A percentile compares a stretch with the other conserved stretches of the same genome.
Evolutionary conservation across 2,888 invertebrate genomes (phyloP).

Genomic region (Monochamus alternatus): DNA sequence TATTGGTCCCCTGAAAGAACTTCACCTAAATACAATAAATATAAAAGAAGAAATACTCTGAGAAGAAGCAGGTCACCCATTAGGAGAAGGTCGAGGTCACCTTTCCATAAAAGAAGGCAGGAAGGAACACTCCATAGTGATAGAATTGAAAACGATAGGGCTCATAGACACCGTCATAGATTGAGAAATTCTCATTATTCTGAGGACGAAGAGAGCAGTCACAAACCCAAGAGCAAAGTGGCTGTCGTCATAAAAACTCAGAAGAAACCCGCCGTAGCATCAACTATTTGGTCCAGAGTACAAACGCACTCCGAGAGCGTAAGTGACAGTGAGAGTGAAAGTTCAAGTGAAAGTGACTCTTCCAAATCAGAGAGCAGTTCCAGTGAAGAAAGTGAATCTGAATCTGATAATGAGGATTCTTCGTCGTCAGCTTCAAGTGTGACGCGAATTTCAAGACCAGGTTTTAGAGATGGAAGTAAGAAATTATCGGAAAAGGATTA

Average conservation of each 20-base stretch:
- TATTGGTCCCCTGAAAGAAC: conserved; percentile 27
- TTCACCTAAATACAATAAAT: conserved; percentile 18
- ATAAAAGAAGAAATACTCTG: conserved; percentile 32
- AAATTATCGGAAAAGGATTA: conserved; percentile 54
- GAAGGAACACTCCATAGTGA: conserved; percentile 55
- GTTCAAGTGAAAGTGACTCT: conserved; percentile 45
- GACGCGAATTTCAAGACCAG: conserved; percentile 56
- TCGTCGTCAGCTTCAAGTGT: conserved; percentile 48
- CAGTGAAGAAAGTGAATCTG: conserved; percentile 47
- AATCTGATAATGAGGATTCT: conserved; percentile 46
- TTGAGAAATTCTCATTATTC: conserved; percentile 41
- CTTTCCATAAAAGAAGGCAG: conserved; percentile 35
- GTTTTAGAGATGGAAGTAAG: conserved; percentile 56
- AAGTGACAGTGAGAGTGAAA: conserved; percentile 46
- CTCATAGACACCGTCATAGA: conserved; percentile 26
- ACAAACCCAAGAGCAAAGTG: conserved; percentile 67
- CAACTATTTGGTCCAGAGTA: conserved; percentile 67
- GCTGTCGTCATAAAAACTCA: conserved; percentile 68
- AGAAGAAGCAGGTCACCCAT: conserved; percentile 32
- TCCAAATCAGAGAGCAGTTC: conserved; percentile 40
- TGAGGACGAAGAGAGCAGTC: conserved; percentile 44
- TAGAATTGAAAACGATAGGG: conserved; percentile 39
- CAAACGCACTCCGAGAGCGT: conserved; percentile 45
- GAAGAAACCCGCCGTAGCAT: conserved; percentile 65
- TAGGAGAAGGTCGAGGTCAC: conserved; percentile 31